Evolutionary conservation across 2,797 vertebrate species (phyloP).

Genomic region (Myripristis murdjan): DNA sequence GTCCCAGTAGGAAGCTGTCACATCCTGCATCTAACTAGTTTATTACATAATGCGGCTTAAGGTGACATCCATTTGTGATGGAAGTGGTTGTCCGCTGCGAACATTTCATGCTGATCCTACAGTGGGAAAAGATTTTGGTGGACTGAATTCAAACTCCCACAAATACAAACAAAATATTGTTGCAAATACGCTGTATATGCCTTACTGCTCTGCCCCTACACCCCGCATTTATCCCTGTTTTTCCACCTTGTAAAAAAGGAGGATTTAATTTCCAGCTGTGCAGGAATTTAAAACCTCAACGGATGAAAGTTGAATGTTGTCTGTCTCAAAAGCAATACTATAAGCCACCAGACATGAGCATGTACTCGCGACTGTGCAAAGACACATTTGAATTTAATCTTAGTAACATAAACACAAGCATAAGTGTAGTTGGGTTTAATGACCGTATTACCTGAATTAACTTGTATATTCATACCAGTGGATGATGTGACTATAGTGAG

Average conservation of each 20-base stretch:
- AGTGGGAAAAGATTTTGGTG: not conserved
- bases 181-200: not conserved
- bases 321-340: no score
- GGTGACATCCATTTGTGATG: not conserved
- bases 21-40: not conserved
- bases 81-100: not conserved
- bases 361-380: no score
- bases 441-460: no score
- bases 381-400: no score
- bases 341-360: no score
- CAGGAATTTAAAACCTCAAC: no score
- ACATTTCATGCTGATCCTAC: not conserved
- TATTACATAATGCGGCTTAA: slow-evolving; percentile 32
- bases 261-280: not conserved
- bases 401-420: no score
- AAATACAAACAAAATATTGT: no score
- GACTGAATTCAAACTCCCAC: not conserved
- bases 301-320: no score
- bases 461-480: no score
- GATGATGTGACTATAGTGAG: no score
- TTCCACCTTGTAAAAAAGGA: slow-evolving; percentile 46
- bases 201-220: not conserved
- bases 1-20: not conserved
- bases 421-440: no score
- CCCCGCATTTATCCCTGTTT: slow-evolving; percentile 13